Evolutionary conservation across 64 coral and sea anemone genomes (phyloP), one percentile per base, ranked within the genome.

Genomic region (Stichodactyla helianthus): DNA sequence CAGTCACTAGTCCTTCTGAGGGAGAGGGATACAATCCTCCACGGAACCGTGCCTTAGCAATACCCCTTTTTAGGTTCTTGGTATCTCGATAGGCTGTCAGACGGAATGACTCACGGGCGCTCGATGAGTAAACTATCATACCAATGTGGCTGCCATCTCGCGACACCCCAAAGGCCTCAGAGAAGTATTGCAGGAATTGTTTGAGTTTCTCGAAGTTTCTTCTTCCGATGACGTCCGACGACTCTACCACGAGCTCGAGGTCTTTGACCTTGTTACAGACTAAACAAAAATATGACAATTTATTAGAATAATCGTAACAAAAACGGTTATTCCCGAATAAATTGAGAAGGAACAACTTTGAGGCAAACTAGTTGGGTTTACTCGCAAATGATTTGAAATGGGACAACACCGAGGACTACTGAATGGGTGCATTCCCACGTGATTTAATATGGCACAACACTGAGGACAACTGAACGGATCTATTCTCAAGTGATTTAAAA

Each of bases 251-350:
- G 50, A 92, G 26, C 56, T 79, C 86, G 76, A 92, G 52, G 35
- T 92, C 90, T 52, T 87, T 87, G 16, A 51, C 51, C 51, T 92
- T 87, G 76, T 76, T 28, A 59, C 90, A 92, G 82, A 81, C 90
- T 92, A 65, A 76, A 74, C 12, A 74, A 12, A 74, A 74, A 31
- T 7, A 74, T 27, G 8, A 7, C n/a, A n/a, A 68, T 68, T 22
- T 20, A 65, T 65, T 20, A 11, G 9, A 15, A 58, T 57, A 57
- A 57, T 44, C 2, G 35, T 44, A 44, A 44, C 35, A 44, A 44
- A 44, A 44, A 44, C 35, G 35, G 35, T 44, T 44, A 44, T 44
- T 44, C 35, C 35, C 1, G 35, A 44, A 44, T 31, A 31, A 0
- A 44, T 44, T 44, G 35, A 44, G 4, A 44, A 44, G 35, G 35